Conservation (phyloP, 2,113 vertebrate genomes). For the Festucalex cinctus region DNA sequence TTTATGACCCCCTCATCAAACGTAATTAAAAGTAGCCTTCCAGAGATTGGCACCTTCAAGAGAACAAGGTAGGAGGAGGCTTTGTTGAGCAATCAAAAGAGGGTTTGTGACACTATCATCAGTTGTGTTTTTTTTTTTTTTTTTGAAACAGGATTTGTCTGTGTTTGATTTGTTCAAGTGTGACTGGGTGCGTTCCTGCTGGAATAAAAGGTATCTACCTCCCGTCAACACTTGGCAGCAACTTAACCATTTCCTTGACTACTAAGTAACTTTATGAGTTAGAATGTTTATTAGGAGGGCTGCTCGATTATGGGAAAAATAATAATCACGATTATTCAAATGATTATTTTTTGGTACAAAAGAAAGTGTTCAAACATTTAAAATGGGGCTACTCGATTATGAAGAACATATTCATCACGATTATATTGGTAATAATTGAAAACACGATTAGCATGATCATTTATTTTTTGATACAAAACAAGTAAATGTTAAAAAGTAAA, state of each 20-base stretch:
- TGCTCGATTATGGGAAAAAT: too few species aligned
- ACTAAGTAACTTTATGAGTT: background rate
- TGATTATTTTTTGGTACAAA: too few species aligned
- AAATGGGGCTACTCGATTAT: too few species aligned
- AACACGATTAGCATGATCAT: too few species aligned
- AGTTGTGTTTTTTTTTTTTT: too few species aligned
- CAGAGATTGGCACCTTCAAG: constrained; percentile 20
- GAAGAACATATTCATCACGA: too few species aligned
- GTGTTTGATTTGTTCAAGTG: constrained; percentile 2
- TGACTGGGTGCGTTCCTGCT: background rate
- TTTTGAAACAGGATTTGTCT: background rate
- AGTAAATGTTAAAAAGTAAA: too few species aligned
- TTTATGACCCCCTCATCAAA: constrained; percentile 64
- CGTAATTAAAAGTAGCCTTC: constrained; percentile 64
- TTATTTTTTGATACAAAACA: too few species aligned
- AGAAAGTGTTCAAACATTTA: too few species aligned
- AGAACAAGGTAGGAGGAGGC: constrained; percentile 26
- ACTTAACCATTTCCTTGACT: background rate
- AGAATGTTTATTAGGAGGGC: too few species aligned
- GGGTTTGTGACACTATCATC: background rate
- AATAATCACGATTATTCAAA: too few species aligned
- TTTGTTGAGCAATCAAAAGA: constrained; percentile 5
- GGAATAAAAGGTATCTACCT: background rate
- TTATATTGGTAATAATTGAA: too few species aligned
- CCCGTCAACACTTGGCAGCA: background rate